Base-by-base conservation (phyloP, 2,888 invertebrate genomes). In the Drosophila yooni region DNA sequence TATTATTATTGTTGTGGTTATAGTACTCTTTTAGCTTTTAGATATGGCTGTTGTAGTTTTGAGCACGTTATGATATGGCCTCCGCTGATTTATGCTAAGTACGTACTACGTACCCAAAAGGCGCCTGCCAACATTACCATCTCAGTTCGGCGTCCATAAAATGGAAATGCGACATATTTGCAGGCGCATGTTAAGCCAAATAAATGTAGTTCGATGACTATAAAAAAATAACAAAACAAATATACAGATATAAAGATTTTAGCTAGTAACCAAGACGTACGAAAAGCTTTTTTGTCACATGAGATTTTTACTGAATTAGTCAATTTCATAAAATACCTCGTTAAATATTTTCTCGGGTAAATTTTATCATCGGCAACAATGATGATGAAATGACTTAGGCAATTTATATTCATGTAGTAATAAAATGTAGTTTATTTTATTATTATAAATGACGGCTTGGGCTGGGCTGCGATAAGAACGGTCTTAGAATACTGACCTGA, bases 41-140 rank as follows among this genome's bases (percentile, higher is more conserved):
- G 58, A 48, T 58, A 60, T 53, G 52, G 33, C 50, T 33, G 70
- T 70, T 65, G 57, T 75, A 70, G 78, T 69, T 80, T 71, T 74
- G 54, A 74, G 73, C 68, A 46, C 69, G 71, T 48, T 69, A 66
- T 56, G 43, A 52, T 70, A 70, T 62, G 64, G 50, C 58, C 70
- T 78, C 58, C 60, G 63, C 48, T 70, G 70, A 74, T 75, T 72
- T 81, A 68, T 77, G 76, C 77, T 59, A 62, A 71, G 63, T 53
- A 70, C 74, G 25, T 62, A 57, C 6, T 36, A 36, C 54, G 11
- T 21, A 43, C 21, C 59, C 70, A 50, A 57, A 73, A 50, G 66
- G 48, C 38, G 36, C 48, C 34, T 38, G 36, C 48, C 34, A 33
- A 21, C 36, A 40, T 50, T 40, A 33, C 48, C 11, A 51, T 46